phyloP scores from a whole-genome alignment of 2,888 invertebrate genomes.

The Tetramorium bicarinatum region DNA sequence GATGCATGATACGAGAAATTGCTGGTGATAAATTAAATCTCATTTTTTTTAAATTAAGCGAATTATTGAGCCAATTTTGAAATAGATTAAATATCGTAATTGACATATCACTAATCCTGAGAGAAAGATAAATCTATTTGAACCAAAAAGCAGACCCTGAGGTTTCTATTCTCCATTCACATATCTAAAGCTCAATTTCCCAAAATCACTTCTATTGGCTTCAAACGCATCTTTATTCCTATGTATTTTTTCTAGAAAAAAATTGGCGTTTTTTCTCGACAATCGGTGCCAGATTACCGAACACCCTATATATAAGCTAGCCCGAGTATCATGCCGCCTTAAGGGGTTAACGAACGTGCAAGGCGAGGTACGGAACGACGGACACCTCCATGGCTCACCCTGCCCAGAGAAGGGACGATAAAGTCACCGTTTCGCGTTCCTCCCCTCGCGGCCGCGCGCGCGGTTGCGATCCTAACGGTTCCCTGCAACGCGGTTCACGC shows the following conservation, averaged over 20 bases:
- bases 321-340: slow-evolving; percentile 33
- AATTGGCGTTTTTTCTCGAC: background rate
- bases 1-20: background rate
- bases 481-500: slow-evolving; percentile 74
- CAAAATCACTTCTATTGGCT: background rate
- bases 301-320: slow-evolving; percentile 44
- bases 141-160: background rate
- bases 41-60: background rate
- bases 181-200: background rate
- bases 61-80: background rate
- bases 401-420: slow-evolving; percentile 57
- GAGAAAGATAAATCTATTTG: background rate
- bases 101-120: background rate
- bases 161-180: background rate
- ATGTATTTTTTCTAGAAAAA: background rate
- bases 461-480: slow-evolving; percentile 81
- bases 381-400: slow-evolving; percentile 50
- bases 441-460: slow-evolving; percentile 52
- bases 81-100: background rate
- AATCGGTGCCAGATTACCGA: slow-evolving; percentile 5
- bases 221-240: background rate
- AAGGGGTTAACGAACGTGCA: slow-evolving; percentile 55
- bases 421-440: slow-evolving; percentile 59
- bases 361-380: slow-evolving; percentile 44
- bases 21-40: background rate